Base-by-base conservation (phyloP, 1,140 invertebrate species). In the Bacillus rossius region DNA sequence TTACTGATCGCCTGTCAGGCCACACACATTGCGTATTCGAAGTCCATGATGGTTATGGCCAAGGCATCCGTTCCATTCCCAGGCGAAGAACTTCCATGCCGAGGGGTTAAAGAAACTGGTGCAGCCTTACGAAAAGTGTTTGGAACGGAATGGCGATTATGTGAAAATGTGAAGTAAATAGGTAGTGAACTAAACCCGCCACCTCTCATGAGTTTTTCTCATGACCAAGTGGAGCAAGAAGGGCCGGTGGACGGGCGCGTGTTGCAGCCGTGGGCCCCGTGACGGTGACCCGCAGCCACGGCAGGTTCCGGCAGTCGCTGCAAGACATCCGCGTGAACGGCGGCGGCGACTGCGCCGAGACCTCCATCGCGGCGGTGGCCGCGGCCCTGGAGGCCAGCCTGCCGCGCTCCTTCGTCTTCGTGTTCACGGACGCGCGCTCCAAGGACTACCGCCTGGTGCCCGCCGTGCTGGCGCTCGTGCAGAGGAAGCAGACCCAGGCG, bases 311-410 rank as follows among this genome's bases (percentile, higher is more conserved):
- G 58, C 62, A 74, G 34, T 76, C 79, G 13, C 67, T 87, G 20
- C 73, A 78, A 34, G 71, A 78, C 19, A 74, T 88, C 1, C 74
- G 75, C n/a, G 80, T 88, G 8, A 77, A 81, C 45, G 84, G 86
- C 0, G 86, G 86, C n/a, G 85, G 84, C 0, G 86, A 88, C 63
- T 90, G 88, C 69, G 86, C 86, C 0, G 88, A 90, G 72, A 86
- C 81, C 75, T 81, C 84, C 10, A 68, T 89, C 8, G 75, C 73
- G 0, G 87, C 82, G 2, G 83, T 90, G 26, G 76, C 78, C 26
- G 68, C 78, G 59, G 87, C 87, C 0, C 71, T 91, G 2, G 77
- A 85, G 56, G 76, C 79, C 10, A 81, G 83, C 29, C 68, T 82
- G 8, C 85, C 86, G 0, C 75, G 79, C 50, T 89, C 87, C 1